phyloP scores from a whole-genome alignment of 1,140 invertebrate species.

The Doryteuthis pealeii region DNA sequence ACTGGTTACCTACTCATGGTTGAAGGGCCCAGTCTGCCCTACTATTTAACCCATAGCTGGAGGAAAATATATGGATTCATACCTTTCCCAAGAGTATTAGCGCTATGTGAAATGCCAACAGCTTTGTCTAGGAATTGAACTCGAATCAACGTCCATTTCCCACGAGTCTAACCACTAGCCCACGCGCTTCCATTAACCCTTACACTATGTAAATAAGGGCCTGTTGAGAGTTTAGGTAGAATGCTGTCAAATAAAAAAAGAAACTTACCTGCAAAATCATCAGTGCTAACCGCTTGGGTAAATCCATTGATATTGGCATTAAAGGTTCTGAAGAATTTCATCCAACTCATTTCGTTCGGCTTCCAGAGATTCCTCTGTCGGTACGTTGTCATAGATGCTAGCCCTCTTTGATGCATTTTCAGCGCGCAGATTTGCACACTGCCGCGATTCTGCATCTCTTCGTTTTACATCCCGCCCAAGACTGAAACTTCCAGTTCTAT shows the following conservation, averaged over 20 bases:
- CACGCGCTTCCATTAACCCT: too few species aligned
- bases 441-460: slow-evolving; percentile 22
- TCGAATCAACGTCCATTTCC: too few species aligned
- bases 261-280: slow-evolving; percentile 36
- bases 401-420: slow-evolving; percentile 20
- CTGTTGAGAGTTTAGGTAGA: too few species aligned
- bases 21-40: too few species aligned
- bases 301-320: slow-evolving; percentile 55
- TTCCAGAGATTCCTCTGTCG: slow-evolving; percentile 31
- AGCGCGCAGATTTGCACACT: slow-evolving; percentile 23
- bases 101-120: too few species aligned
- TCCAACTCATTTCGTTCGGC: slow-evolving; percentile 48
- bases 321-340: slow-evolving; percentile 50
- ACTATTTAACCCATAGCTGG: too few species aligned
- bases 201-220: too few species aligned
- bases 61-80: too few species aligned
- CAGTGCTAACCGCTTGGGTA: slow-evolving; percentile 39
- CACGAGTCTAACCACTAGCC: too few species aligned
- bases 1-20: too few species aligned
- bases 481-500: slow-evolving; percentile 68
- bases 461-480: slow-evolving; percentile 55
- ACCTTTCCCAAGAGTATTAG: too few species aligned
- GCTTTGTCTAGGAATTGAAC: too few species aligned
- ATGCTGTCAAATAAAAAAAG: neutral
- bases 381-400: slow-evolving; percentile 57